These are phyloP conservation scores for Heliconius congener DNA, from an alignment of 1,140 invertebrate genomes.

Conservation along the genomic window DNA sequence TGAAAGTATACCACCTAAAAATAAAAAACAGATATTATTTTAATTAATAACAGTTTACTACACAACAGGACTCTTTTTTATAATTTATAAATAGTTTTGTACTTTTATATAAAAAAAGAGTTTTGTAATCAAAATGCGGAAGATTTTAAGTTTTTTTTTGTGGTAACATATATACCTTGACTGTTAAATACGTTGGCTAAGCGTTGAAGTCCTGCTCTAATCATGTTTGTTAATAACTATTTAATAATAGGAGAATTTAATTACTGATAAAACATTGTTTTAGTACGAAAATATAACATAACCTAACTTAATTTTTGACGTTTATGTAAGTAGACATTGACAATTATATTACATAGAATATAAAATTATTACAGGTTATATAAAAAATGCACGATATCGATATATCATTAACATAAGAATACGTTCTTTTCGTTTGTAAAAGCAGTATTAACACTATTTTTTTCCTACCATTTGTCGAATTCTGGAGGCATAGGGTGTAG, in stretches of 20 bases:
- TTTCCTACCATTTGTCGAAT: too few relatives aligned
- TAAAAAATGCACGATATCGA: neutral
- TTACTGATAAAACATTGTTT: neutral
- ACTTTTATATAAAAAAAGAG: too few relatives aligned
- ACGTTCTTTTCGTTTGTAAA: too few relatives aligned
- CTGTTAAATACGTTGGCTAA: slow-evolving; percentile 57
- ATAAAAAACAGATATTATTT: neutral
- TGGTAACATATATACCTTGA: slow-evolving; percentile 51
- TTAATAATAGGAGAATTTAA: neutral
- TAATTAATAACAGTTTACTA: neutral
- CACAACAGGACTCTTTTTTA: too few relatives aligned
- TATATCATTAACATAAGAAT: too few relatives aligned
- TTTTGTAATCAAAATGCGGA: neutral
- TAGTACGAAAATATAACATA: neutral
- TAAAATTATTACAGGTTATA: neutral
- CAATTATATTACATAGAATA: neutral
- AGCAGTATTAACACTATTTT: too few relatives aligned
- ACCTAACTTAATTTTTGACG: neutral
- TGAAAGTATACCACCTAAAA: slow-evolving; percentile 66
- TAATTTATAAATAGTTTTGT: too few relatives aligned
- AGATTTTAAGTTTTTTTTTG: neutral
- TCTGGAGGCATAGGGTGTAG: too few relatives aligned
- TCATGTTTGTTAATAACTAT: slow-evolving; percentile 12
- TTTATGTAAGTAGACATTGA: neutral
- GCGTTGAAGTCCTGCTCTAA: slow-evolving; percentile 59